Percentiles rank a stretch among this genome's conserved stretches.
Conservation (phyloP, 2,113 vertebrate species). For the Globicephala melas region DNA sequence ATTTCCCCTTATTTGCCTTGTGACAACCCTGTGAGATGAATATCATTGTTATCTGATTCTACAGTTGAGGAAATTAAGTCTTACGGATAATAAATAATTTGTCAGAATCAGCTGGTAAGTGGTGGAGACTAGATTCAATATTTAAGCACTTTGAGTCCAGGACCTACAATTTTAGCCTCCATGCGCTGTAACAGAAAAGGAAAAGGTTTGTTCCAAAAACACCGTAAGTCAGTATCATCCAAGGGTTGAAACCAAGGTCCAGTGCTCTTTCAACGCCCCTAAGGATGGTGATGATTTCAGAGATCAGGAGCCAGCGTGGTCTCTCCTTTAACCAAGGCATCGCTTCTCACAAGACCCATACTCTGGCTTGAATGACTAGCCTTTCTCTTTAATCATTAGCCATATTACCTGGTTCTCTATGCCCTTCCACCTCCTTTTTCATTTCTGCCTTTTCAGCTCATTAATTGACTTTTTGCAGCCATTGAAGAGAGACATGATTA, state of each 20-base stretch:
- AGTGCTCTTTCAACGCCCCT: not conserved
- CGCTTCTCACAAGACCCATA: not conserved
- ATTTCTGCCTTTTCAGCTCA: constrained; percentile 13
- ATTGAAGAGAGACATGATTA: constrained; percentile 24
- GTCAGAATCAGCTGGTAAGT: not conserved
- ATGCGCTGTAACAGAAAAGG: not conserved
- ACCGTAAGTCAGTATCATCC: not conserved
- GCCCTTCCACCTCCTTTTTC: not conserved
- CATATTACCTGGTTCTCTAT: not conserved
- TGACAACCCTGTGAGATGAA: not conserved
- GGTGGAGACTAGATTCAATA: not conserved
- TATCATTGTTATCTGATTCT: not conserved
- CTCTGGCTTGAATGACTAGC: not conserved
- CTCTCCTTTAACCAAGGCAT: not conserved
- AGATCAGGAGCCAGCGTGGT: not conserved
- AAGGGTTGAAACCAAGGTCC: not conserved
- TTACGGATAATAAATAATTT: constrained; percentile 11
- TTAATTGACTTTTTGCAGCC: constrained; percentile 26
- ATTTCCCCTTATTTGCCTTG: not conserved
- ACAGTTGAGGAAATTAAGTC: not conserved
- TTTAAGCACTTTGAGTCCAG: not conserved
- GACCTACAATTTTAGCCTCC: not conserved
- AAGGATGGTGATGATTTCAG: not conserved
- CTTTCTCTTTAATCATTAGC: not conserved
- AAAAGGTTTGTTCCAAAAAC: not conserved